Conservation (phyloP, 92 coral and sea anemone species). For the Virgularia gustaviana region DNA sequence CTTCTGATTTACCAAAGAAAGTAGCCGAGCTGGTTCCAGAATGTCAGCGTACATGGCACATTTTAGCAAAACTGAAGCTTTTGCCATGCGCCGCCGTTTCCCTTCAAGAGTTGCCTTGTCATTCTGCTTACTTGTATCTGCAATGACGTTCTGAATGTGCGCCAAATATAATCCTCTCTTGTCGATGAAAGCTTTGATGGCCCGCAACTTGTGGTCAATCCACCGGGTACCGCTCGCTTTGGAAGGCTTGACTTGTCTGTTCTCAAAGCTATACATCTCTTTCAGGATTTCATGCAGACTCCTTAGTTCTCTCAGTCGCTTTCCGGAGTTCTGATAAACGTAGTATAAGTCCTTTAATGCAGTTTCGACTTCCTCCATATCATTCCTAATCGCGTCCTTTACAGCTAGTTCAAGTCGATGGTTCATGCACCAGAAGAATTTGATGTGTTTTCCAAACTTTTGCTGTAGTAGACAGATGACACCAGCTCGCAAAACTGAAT, state of each 20-base stretch:
- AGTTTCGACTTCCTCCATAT: conserved; percentile 54
- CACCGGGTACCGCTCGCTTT: conserved; percentile 57
- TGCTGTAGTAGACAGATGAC: conserved; percentile 48
- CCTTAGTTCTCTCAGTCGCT: conserved; percentile 52
- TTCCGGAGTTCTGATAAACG: conserved; percentile 60
- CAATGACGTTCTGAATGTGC: conserved; percentile 62
- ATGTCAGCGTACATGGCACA: conserved; percentile 58
- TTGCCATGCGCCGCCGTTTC: conserved; percentile 53
- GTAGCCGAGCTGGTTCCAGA: conserved; percentile 56
- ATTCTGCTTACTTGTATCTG: conserved; percentile 53
- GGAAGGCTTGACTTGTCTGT: conserved; percentile 60
- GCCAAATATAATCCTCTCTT: conserved; percentile 58
- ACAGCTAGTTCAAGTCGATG: conserved; percentile 59
- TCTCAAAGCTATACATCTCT: conserved; percentile 21
- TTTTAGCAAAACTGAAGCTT: conserved; percentile 53
- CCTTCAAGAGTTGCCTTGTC: conserved; percentile 61
- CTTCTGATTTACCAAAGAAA: conserved; percentile 59
- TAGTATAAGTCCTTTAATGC: conserved; percentile 51
- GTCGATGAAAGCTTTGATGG: conserved; percentile 58
- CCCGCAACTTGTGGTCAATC: conserved; percentile 58
- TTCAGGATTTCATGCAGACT: not conserved
- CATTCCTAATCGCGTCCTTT: conserved; percentile 56
- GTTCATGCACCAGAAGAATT: conserved; percentile 54
- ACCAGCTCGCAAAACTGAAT: conserved; percentile 58
- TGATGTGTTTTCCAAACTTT: conserved; percentile 54